A percentile compares a stretch with the other conserved stretches of the same genome.
Conservation (phyloP, 1,140 invertebrate species). For the Caerostris extrusa region DNA sequence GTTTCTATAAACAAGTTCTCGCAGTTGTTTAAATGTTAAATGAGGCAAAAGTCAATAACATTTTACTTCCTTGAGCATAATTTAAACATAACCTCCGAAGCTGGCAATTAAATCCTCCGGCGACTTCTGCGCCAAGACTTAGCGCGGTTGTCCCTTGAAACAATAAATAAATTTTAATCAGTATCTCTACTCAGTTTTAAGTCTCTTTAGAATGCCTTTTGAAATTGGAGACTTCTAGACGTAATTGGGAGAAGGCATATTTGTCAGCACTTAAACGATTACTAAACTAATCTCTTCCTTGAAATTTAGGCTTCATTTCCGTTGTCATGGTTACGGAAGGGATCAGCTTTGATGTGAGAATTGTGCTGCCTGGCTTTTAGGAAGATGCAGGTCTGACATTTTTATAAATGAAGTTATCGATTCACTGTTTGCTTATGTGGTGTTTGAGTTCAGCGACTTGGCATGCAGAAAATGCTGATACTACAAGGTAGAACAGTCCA, state of each 20-base stretch:
- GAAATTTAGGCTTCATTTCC: slow-evolving; percentile 18
- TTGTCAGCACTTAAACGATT: slow-evolving; percentile 66
- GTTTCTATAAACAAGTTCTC: background rate
- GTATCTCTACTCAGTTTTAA: slow-evolving; percentile 12
- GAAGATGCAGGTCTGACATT: too few relatives aligned
- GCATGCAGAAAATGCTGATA: too few relatives aligned
- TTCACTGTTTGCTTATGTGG: too few relatives aligned
- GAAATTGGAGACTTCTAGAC: slow-evolving; percentile 29
- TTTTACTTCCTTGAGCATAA: background rate
- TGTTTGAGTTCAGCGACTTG: too few relatives aligned
- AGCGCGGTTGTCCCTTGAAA: background rate
- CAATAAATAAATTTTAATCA: slow-evolving; percentile 76
- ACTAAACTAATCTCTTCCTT: slow-evolving; percentile 58
- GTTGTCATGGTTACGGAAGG: background rate
- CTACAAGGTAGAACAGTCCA: too few relatives aligned
- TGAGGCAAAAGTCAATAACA: background rate
- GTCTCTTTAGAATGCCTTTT: slow-evolving; percentile 36
- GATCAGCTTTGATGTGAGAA: too few relatives aligned
- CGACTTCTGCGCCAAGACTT: background rate
- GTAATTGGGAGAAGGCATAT: slow-evolving; percentile 47
- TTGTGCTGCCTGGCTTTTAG: too few relatives aligned
- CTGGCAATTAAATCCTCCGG: slow-evolving; percentile 12
- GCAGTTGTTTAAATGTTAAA: slow-evolving; percentile 2
- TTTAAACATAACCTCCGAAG: slow-evolving; percentile 21
- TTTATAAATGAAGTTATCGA: too few relatives aligned